phyloP scores from a whole-genome alignment of 1,140 invertebrate species.

The Homarus americanus region DNA sequence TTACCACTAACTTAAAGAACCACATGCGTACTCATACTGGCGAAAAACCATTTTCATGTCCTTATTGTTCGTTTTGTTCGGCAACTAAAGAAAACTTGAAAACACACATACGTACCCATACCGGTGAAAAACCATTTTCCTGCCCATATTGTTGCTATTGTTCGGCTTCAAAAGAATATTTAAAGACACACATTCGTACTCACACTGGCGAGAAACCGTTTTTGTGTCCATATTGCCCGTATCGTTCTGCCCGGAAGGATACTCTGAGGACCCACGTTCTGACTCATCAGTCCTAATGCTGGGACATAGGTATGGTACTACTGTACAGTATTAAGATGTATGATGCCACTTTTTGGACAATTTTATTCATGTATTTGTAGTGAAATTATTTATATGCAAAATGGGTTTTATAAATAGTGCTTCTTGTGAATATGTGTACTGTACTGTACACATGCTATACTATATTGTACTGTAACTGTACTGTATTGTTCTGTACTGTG shows the following conservation, averaged over 20 bases:
- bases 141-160: constrained; percentile 8
- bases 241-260: constrained; percentile 81
- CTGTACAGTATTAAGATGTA: not conserved
- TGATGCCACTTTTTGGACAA: not conserved
- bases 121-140: not conserved
- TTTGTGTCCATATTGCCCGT: constrained; percentile 79
- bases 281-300: constrained; percentile 15
- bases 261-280: constrained; percentile 70
- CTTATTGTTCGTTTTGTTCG: constrained; percentile 19
- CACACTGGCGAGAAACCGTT: constrained; percentile 80
- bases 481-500: too few relatives aligned
- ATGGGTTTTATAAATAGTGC: too few relatives aligned
- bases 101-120: constrained; percentile 10
- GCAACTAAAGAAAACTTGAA: constrained; percentile 18
- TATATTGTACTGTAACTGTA: too few relatives aligned
- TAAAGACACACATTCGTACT: constrained; percentile 76
- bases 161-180: not conserved
- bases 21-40: constrained; percentile 51
- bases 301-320: too few relatives aligned
- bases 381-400: too few relatives aligned
- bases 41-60: constrained; percentile 43
- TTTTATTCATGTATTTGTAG: too few relatives aligned
- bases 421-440: too few relatives aligned
- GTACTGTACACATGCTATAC: too few relatives aligned
- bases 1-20: constrained; percentile 41